These are phyloP conservation scores for Chloropsis hardwickii DNA, from an alignment of 2,113 vertebrate species.

Conservation along the genomic window DNA sequence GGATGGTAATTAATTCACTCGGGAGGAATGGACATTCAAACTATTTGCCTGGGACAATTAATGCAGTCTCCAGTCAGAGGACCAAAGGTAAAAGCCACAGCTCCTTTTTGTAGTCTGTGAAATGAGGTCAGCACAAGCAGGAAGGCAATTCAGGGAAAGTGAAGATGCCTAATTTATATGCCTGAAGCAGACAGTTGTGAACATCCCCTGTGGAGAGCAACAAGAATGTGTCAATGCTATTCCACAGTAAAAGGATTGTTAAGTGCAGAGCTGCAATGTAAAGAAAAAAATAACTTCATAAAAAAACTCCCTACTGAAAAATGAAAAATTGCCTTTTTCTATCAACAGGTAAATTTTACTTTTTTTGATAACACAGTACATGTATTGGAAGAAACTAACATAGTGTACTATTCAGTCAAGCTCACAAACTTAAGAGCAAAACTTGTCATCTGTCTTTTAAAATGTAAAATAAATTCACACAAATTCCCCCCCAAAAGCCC, in stretches of 20 bases:
- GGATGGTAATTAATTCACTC: not conserved
- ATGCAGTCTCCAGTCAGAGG: not conserved
- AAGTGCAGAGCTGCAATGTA: not conserved
- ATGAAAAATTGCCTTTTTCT: not conserved
- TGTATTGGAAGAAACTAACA: not conserved
- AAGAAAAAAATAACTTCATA: constrained; percentile 7
- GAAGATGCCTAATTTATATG: constrained; percentile 25
- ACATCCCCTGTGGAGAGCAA: constrained; percentile 20
- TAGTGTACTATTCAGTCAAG: not conserved
- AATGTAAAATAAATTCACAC: not conserved
- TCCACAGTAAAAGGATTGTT: constrained; percentile 6
- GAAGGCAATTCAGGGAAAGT: not conserved
- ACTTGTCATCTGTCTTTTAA: not conserved
- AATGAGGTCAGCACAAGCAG: constrained; percentile 7
- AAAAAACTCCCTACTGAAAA: not conserved
- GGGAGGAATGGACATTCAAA: not conserved
- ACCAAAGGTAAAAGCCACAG: not conserved
- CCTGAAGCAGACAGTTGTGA: constrained; percentile 29
- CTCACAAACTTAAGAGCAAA: not conserved
- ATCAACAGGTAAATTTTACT: not conserved
- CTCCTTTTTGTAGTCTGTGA: not conserved
- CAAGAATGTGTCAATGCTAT: constrained; percentile 22
- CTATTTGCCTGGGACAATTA: not conserved
- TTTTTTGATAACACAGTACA: not conserved
- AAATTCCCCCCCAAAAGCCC: not conserved